Conservation (phyloP, 2,888 invertebrate genomes). For the Brenthis daphne region DNA sequence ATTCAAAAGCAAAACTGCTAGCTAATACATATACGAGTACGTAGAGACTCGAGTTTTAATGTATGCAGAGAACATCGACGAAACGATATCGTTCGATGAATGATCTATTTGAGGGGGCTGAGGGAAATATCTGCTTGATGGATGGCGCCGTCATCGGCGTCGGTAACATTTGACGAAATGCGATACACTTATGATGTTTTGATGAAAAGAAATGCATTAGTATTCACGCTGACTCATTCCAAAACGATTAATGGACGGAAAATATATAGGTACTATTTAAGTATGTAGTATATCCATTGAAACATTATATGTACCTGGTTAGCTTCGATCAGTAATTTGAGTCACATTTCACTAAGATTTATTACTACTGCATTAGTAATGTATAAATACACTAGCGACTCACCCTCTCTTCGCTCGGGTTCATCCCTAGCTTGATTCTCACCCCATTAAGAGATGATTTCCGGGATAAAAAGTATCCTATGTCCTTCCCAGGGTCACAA, state of each 20-base stretch:
- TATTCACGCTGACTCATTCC: conserved; percentile 24
- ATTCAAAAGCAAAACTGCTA: not conserved
- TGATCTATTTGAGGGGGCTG: conserved; percentile 23
- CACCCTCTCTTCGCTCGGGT: too few species aligned
- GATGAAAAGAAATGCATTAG: conserved; percentile 27
- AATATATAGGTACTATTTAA: not conserved
- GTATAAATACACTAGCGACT: too few species aligned
- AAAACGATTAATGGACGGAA: conserved; percentile 1
- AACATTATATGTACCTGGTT: not conserved
- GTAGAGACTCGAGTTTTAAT: conserved; percentile 3
- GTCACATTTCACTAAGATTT: too few species aligned
- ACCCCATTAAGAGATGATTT: too few species aligned
- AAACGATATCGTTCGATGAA: conserved; percentile 20
- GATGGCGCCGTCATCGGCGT: conserved; percentile 22
- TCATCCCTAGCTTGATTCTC: too few species aligned
- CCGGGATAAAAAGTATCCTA: too few species aligned
- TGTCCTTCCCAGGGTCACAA: too few species aligned
- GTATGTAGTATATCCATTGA: not conserved
- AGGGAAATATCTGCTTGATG: conserved; percentile 23
- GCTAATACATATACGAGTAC: not conserved
- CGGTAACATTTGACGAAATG: conserved; percentile 21
- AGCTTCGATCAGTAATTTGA: too few species aligned
- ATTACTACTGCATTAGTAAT: too few species aligned
- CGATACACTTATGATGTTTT: conserved; percentile 14
- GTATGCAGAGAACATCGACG: conserved; percentile 16